Percentiles rank a stretch among this genome's conserved stretches.
Conservation (phyloP, 2,797 vertebrate species). For the Lophius americanus region DNA sequence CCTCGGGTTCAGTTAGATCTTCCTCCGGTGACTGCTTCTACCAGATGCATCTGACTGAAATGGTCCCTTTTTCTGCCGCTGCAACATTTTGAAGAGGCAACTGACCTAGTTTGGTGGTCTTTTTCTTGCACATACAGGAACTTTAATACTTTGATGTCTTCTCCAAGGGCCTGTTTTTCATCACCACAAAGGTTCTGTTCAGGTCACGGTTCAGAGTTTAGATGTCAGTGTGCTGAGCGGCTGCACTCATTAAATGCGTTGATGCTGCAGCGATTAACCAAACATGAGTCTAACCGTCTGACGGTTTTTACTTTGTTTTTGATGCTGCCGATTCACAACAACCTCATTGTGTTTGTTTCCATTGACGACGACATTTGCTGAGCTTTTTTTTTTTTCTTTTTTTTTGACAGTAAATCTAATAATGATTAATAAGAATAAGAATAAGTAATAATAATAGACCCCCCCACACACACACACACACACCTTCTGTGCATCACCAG, state of each 20-base stretch:
- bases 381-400: neutral
- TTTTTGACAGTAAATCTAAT: slow-evolving; percentile 11
- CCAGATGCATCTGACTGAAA: slow-evolving; percentile 15
- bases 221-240: slow-evolving; percentile 6
- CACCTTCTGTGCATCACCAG: slow-evolving; percentile 66
- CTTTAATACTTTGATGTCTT: slow-evolving; percentile 58
- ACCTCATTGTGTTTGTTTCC: neutral
- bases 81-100: slow-evolving; percentile 57
- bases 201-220: neutral
- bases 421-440: too few species aligned
- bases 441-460: too few species aligned
- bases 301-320: slow-evolving; percentile 9
- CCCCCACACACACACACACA: too few species aligned
- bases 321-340: too few species aligned
- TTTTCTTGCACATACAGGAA: slow-evolving; percentile 39
- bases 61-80: slow-evolving; percentile 13
- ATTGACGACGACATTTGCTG: neutral
- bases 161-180: slow-evolving; percentile 55
- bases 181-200: slow-evolving; percentile 52
- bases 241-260: slow-evolving; percentile 36
- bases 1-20: too few species aligned
- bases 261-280: slow-evolving; percentile 18
- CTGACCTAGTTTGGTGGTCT: slow-evolving; percentile 82
- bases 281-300: neutral
- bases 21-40: slow-evolving; percentile 5